Evolutionary conservation across 2,797 vertebrate species (phyloP), one percentile per base, ranked within the genome.

Genomic region (Oreochromis mossambicus): DNA sequence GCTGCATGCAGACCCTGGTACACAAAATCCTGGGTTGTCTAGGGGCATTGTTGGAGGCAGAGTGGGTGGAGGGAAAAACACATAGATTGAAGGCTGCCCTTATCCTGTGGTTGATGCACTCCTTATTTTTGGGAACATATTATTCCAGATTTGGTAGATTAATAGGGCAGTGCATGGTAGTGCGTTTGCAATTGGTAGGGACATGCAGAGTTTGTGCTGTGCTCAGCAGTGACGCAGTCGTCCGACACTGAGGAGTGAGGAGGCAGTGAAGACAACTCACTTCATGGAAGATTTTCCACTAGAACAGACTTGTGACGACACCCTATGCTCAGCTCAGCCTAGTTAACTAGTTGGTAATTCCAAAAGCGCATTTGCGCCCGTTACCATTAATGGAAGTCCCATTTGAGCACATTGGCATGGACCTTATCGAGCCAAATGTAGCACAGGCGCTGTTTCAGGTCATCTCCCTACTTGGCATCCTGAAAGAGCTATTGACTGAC

Each of bases 221-320:
- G 56, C 29, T 34, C 29, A 17, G 56, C 56, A 34, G 29, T 2
- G 5, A 34, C 0, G 5, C 29, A 0, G 29, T 0, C 29, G 2
- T 58, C 56, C 1, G 0, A 58, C 29, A 6, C 56, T 0, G 29
- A 58, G 54, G 54, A 15, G 4, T 8, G 55, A 56, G 56, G 15
- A 19, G 0, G 29, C 3, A 8, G 15, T 34, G 56, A 34, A 34
- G 56, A 29, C 55, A 7, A 61, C 56, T 61, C 56, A 11, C 56
- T 61, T 61, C 15, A 61, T 61, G 56, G 9, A 61, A 34, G 15
- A 11, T 61, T 61, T 61, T 61, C 56, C 56, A 19, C 2, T 0
- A 34, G 29, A 61, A 61, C 56, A 61, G 56, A 61, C 56, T 61
- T 61, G 15, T 19, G 56, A 19, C 0, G 0, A 61, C 29, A 61